phyloP scores from a whole-genome alignment of 2,797 vertebrate genomes.

The Amblyraja radiata region DNA sequence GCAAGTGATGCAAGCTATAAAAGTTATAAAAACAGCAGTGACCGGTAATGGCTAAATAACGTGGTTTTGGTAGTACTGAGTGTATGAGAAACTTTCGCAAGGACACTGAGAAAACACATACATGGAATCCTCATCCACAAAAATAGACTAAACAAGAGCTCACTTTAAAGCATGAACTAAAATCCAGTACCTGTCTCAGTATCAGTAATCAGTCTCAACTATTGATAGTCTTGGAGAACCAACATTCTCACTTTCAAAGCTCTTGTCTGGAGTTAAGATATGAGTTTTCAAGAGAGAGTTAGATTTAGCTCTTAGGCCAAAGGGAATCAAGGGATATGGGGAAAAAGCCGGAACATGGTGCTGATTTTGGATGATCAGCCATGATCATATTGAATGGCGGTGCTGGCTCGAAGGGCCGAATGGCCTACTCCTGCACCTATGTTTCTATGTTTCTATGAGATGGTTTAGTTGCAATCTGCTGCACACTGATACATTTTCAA shows the following conservation, averaged over 20 bases:
- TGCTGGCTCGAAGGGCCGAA: no score
- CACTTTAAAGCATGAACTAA: not conserved
- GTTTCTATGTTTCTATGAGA: not conserved
- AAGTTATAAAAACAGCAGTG: not conserved
- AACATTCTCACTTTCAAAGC: not conserved
- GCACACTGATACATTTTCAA: not conserved
- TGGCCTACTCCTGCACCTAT: no score
- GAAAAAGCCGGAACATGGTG: no score
- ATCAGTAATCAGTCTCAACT: not conserved
- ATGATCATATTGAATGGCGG: no score
- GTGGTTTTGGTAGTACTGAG: not conserved
- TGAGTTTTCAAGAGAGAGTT: not conserved
- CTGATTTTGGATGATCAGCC: no score
- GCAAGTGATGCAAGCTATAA: not conserved
- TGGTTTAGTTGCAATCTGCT: not conserved
- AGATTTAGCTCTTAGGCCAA: no score
- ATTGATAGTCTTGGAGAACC: not conserved
- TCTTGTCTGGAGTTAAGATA: no score
- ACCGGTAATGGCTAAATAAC: not conserved
- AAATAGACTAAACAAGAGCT: not conserved
- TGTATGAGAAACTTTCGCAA: not conserved
- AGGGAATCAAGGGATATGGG: no score
- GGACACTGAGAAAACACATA: not conserved
- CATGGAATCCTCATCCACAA: not conserved
- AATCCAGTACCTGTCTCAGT: not conserved